Percentiles rank a stretch among this genome's conserved stretches.
Conservation (phyloP, 2,797 vertebrate species). For the Anabacerthia variegaticeps region DNA sequence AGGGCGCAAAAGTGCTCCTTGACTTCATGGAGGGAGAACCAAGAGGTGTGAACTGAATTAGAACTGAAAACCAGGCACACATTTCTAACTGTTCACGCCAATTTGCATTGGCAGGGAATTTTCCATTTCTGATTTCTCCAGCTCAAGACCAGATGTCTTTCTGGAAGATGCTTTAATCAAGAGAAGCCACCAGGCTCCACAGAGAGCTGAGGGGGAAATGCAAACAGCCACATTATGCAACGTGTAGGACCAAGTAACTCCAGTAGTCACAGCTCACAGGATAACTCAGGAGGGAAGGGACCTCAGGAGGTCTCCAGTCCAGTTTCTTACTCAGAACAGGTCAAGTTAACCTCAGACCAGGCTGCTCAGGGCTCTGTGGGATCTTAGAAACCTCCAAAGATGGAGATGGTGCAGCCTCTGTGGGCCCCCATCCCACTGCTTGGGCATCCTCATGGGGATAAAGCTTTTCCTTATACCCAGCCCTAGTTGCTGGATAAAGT, state of each 20-base stretch:
- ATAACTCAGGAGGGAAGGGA: not conserved
- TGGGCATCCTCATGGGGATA: not conserved
- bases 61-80: not conserved
- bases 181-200: not conserved
- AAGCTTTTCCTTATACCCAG: not conserved
- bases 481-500: not conserved
- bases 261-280: rapidly evolving
- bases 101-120: not conserved
- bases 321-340: not conserved
- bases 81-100: not conserved
- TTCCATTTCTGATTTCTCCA: not conserved
- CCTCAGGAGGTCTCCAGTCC: not conserved
- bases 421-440: not conserved
- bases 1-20: not conserved
- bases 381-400: not conserved
- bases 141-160: not conserved
- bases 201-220: not conserved
- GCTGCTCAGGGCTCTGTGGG: not conserved
- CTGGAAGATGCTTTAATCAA: not conserved
- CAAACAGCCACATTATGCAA: not conserved
- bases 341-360: not conserved
- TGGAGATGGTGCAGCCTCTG: not conserved
- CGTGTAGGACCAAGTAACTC: not conserved
- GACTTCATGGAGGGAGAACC: not conserved
- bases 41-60: not conserved